Percentiles rank a stretch among this genome's conserved stretches.
phyloP scores from a whole-genome alignment of 2,797 vertebrate genomes.

The Sarcophilus harrisii region DNA sequence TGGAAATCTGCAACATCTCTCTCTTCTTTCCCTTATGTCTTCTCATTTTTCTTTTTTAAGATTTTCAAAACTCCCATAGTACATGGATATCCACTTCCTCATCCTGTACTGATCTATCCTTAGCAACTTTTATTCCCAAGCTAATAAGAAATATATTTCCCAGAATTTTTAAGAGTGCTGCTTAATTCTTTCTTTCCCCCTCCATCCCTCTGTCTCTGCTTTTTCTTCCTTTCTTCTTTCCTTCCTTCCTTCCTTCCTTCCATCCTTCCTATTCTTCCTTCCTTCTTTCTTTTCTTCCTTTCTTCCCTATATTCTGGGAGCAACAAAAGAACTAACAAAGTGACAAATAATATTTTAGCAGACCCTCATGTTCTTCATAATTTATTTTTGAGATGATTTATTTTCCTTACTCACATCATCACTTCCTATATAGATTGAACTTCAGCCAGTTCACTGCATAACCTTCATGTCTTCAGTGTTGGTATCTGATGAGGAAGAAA shows the following conservation, averaged over 20 bases:
- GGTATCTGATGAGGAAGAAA: not conserved
- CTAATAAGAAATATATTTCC: not conserved
- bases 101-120: not conserved
- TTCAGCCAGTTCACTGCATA: rapidly evolving
- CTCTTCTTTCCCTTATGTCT: not conserved
- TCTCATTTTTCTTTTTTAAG: not conserved
- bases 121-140: not conserved
- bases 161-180: not conserved
- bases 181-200: not conserved
- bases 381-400: not conserved
- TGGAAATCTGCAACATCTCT: not conserved
- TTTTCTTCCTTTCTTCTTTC: not conserved
- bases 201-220: not conserved
- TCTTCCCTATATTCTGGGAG: not conserved
- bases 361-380: rapidly evolving
- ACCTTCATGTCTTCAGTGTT: rapidly evolving
- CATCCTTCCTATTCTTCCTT: not conserved
- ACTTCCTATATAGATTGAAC: rapidly evolving
- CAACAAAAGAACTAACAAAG: not conserved
- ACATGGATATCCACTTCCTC: not conserved
- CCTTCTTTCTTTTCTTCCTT: not conserved
- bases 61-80: not conserved
- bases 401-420: rapidly evolving
- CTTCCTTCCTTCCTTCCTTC: too few relatives aligned
- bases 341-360: rapidly evolving